Conservation (phyloP, 2,888 invertebrate genomes). For the Acanthosepion lycidas region DNA sequence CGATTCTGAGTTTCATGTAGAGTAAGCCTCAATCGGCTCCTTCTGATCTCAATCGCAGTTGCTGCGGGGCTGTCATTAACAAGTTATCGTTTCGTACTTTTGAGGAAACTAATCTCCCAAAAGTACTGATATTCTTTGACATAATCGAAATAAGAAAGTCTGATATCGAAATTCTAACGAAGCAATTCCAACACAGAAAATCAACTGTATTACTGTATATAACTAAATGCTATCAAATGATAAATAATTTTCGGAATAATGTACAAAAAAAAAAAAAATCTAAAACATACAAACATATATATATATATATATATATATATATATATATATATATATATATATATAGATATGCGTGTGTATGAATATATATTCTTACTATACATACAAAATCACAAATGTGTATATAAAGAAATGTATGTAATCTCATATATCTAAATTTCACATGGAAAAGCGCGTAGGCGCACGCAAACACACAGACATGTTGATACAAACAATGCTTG, state of each 20-base stretch:
- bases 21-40: not conserved
- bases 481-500: not conserved
- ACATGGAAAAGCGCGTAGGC: not conserved
- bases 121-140: not conserved
- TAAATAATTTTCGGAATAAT: not conserved
- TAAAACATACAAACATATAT: not conserved
- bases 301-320: not conserved
- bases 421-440: not conserved
- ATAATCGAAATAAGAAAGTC: not conserved
- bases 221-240: not conserved
- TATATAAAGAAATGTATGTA: not conserved
- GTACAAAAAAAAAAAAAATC: too few relatives aligned
- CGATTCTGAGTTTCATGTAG: not conserved
- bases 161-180: not conserved
- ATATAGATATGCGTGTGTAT: not conserved
- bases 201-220: not conserved
- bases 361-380: not conserved
- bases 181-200: not conserved
- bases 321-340: not conserved
- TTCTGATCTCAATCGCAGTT: not conserved
- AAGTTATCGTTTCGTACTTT: not conserved
- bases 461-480: not conserved
- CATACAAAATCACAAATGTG: not conserved
- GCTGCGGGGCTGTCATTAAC: not conserved
- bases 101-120: not conserved